Conservation (phyloP, 2,888 invertebrate species). For the Mimachlamys varia region DNA sequence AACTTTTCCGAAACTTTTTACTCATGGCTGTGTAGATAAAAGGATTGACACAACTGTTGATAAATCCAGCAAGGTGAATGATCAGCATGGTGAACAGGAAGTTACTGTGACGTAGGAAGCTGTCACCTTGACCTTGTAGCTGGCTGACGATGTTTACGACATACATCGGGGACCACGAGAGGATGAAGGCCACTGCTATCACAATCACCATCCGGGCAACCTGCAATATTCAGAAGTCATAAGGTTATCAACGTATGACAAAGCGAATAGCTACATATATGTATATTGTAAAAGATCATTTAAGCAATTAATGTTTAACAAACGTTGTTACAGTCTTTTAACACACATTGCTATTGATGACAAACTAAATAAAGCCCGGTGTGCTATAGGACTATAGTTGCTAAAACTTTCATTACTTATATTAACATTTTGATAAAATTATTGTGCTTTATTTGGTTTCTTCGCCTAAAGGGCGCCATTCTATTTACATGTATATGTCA, state of each 20-base stretch:
- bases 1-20: conserved; percentile 80
- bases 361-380: no score
- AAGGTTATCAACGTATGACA: conserved; percentile 82
- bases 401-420: no score
- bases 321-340: no score
- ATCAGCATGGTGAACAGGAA: conserved; percentile 82
- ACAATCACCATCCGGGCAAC: conserved; percentile 82
- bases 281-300: no score
- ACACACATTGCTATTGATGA: no score
- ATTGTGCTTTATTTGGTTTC: no score
- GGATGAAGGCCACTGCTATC: conserved; percentile 80
- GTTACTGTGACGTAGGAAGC: conserved; percentile 79
- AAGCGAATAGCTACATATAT: conserved; percentile 68
- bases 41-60: conserved; percentile 82
- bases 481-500: no score
- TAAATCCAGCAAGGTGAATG: conserved; percentile 81
- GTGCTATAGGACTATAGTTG: no score
- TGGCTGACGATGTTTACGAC: conserved; percentile 81
- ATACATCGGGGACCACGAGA: conserved; percentile 82
- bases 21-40: conserved; percentile 82
- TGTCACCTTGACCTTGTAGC: conserved; percentile 71
- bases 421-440: no score
- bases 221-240: conserved; percentile 73
- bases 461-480: no score
- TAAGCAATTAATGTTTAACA: no score